Base-by-base conservation (phyloP, 2,113 vertebrate species). In the Herpetotheres cachinnans region DNA sequence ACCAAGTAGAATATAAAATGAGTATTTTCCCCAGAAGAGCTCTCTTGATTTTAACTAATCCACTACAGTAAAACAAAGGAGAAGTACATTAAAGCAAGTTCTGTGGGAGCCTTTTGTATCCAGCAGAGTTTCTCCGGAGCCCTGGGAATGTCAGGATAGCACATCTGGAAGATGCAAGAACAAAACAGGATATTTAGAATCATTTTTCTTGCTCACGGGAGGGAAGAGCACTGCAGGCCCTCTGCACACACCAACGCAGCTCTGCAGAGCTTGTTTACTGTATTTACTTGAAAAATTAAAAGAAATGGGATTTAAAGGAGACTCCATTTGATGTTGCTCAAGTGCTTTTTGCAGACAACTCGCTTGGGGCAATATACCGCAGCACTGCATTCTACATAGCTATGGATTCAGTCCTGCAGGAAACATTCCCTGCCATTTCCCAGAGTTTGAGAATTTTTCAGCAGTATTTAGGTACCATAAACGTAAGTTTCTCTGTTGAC, bases 311-410 rank as follows among this genome's bases (percentile, higher is more conserved):
- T 81, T 87, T 92, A 86, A 87, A 82, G 71, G 47, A 26, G 62
- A 25, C 42, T 38, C 30, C 15, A 2, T 9, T 17, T 9, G 8
- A 52, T 69, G 17, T 16, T 61, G 25, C 12, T 61, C 10, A 34
- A 30, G 16, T 16, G 36, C 3, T 42, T 78, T 62, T 82, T 42
- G 46, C n/a, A 59, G 71, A 63, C 25, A 65, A 40, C 66, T 73
- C 0, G 0, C 55, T 16, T 0, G 1, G 34, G 32, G 7, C n/a
- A 50, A 15, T 44, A 25, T 27, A 32, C n/a, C 2, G 1, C 65
- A 27, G 44, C 17, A 19, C 40, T 38, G 17, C 22, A 15, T 52
- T 65, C 62, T 21, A 9, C 74, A 54, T 7, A 30, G 16, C 16
- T 6, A 34, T 0, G 1, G 50, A 38, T 20, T 19, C 29, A 44